Base-by-base conservation (phyloP, 2,797 vertebrate genomes). In the Pogoniulus pusillus region DNA sequence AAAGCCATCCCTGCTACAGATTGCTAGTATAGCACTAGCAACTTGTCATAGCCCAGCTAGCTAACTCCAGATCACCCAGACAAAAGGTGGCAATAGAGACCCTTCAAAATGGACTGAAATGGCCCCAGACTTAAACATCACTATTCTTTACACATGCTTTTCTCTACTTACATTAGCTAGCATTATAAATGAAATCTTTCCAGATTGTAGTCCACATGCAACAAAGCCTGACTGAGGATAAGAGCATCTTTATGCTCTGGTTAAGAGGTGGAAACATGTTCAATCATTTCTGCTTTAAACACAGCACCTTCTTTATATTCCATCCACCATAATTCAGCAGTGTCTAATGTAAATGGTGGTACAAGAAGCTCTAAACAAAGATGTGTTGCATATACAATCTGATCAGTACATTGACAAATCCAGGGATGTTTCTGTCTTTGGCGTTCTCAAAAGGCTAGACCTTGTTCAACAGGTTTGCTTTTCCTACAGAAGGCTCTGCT, bases 81-180 rank as follows among this genome's bases (percentile, higher is more conserved):
- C 9, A 68, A 83, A 62, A 77, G 27, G 24, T 53, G 18, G 41
- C 49, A 70, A 82, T 37, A 58, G 34, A 74, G 66, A 55, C 49
- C 49, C n/a, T 78, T 59, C 75, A 39, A 75, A 87, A 91, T 16
- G 37, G 54, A 43, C 12, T 45, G 54, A 89, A 89, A 84, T 29
- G 11, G 34, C 27, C 18, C 26, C 54, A 58, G 51, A 80, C 12
- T 45, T 65, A 64, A 66, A 20, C 1, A 45, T 30, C 3, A 62
- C 19, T 30, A 9, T 30, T 70, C 8, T 6, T 77, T 39, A 41
- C 45, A 63, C 51, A 49, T 8, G 2, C 29, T 89, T 80, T 78
- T 59, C 57, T 54, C 34, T 66, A 49, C 22, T 86, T 77, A 66
- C 5, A 15, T 74, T 70, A 77, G 37, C 16, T 49, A 32, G 27